These are phyloP conservation scores for Spilogale gracilis DNA, from an alignment of 2,113 vertebrate species.

Conservation along the genomic window DNA sequence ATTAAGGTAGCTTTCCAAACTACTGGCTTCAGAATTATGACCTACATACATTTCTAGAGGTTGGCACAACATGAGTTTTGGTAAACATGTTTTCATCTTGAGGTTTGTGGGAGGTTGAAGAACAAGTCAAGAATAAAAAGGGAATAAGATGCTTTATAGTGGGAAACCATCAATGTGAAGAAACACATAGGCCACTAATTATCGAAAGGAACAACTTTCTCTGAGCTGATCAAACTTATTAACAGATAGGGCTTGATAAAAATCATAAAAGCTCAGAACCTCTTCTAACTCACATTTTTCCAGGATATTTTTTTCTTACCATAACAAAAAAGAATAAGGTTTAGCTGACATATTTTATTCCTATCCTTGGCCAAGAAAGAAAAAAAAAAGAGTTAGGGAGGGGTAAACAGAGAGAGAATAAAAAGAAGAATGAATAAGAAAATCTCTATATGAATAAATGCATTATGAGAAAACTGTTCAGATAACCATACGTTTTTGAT, in stretches of 20 bases:
- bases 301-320: background rate
- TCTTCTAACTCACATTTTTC: background rate
- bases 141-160: background rate
- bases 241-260: background rate
- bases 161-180: background rate
- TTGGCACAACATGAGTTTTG: background rate
- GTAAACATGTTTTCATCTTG: background rate
- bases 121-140: background rate
- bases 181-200: background rate
- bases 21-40: background rate
- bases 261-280: background rate
- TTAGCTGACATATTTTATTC: background rate
- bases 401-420: background rate
- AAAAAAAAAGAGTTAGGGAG: background rate
- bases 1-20: background rate
- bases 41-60: background rate
- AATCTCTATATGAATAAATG: background rate
- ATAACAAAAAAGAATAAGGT: background rate
- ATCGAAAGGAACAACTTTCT: background rate
- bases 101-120: background rate
- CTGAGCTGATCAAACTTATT: background rate
- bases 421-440: background rate
- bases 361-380: background rate
- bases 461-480: background rate
- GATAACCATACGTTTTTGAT: background rate